phyloP scores from a whole-genome alignment of 2,797 vertebrate species.

The Brachyrhaphis roseni region DNA sequence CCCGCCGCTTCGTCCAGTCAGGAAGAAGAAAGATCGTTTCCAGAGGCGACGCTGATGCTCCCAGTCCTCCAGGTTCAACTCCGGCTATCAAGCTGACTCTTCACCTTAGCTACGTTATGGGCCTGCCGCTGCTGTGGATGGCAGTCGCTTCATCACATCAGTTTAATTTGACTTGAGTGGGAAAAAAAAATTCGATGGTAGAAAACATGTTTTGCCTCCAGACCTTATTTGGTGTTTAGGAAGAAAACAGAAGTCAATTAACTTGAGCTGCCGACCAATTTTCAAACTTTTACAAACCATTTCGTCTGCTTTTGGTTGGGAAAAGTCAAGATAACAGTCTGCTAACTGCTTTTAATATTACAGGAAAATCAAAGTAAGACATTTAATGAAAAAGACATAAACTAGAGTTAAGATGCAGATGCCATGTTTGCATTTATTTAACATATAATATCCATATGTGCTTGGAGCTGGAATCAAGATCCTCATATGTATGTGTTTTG shows the following conservation, averaged over 20 bases:
- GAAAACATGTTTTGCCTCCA: constrained; percentile 14
- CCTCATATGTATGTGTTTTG: too few relatives aligned
- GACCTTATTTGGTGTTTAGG: constrained; percentile 12
- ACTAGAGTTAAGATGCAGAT: neutral
- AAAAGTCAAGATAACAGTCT: too few relatives aligned
- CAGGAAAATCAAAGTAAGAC: neutral
- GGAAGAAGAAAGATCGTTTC: constrained; percentile 6
- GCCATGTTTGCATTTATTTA: neutral
- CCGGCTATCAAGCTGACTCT: neutral
- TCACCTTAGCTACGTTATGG: constrained; percentile 1
- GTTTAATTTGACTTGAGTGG: neutral
- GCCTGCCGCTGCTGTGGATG: neutral
- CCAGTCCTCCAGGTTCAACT: constrained; percentile 18
- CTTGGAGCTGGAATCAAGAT: neutral
- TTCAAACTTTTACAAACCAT: neutral
- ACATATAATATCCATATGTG: neutral
- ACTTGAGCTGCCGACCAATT: constrained; percentile 1
- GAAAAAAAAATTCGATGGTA: neutral
- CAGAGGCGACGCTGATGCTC: neutral
- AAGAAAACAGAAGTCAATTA: constrained; percentile 6
- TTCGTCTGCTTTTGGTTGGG: neutral
- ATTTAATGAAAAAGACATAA: neutral
- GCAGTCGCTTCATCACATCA: neutral
- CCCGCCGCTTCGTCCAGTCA: neutral
- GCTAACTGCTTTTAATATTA: neutral